phyloP scores from a whole-genome alignment of 2,797 vertebrate genomes.

The Sarcophilus harrisii region DNA sequence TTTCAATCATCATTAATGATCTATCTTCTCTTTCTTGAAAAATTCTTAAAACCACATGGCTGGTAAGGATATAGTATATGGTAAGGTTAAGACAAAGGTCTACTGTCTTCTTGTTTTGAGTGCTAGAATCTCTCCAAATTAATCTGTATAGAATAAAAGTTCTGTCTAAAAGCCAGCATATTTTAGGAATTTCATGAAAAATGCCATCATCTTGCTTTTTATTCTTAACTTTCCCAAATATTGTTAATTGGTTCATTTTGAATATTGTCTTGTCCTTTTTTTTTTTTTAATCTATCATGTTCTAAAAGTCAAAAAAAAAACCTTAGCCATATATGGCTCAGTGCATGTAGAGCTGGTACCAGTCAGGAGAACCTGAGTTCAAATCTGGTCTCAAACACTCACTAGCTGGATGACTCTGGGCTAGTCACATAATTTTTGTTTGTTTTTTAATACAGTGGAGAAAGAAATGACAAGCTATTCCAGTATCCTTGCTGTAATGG shows the following conservation, averaged over 20 bases:
- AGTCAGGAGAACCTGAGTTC: not conserved
- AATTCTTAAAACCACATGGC: not conserved
- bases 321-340: not conserved
- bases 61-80: not conserved
- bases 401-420: not conserved
- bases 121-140: not conserved
- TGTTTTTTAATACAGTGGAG: not conserved
- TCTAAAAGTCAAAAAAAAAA: not conserved
- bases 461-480: not conserved
- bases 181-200: not conserved
- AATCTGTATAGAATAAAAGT: not conserved
- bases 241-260: not conserved
- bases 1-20: not conserved
- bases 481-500: no score
- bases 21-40: not conserved
- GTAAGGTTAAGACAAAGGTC: no score
- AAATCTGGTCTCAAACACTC: not conserved
- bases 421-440: not conserved
- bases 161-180: not conserved
- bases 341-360: rapidly evolving
- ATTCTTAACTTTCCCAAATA: not conserved
- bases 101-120: not conserved
- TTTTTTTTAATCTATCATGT: not conserved
- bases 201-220: not conserved
- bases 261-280: not conserved